Evolutionary conservation across 2,888 invertebrate species (phyloP).

Genomic region (Drosophila algonquin): DNA sequence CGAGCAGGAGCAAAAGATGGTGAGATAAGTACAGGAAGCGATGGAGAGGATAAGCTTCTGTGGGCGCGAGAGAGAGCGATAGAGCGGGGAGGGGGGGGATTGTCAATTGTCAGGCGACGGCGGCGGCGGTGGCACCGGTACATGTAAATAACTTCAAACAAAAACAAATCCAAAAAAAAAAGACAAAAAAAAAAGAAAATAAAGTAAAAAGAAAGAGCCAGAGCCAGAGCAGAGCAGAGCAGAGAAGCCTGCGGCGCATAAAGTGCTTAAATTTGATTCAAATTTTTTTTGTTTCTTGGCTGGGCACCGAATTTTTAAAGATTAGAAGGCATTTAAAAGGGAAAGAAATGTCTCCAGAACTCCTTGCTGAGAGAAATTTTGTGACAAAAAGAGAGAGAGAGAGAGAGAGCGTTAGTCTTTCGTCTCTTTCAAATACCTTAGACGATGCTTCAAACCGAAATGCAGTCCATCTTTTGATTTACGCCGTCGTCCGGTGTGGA

Average conservation of each 20-base stretch:
- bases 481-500: slow-evolving; percentile 66
- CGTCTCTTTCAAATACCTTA: slow-evolving; percentile 61
- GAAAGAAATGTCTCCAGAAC: neutral
- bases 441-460: slow-evolving; percentile 63
- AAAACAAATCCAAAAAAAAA: neutral
- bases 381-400: slow-evolving; percentile 19
- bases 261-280: neutral
- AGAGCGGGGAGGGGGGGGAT: neutral
- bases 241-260: slow-evolving; percentile 34
- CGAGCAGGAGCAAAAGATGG: neutral
- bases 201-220: slow-evolving; percentile 23
- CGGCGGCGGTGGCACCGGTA: slow-evolving; percentile 43
- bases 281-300: neutral
- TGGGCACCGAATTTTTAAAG: neutral
- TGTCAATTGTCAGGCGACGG: slow-evolving; percentile 60
- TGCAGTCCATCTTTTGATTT: slow-evolving; percentile 69
- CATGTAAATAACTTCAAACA: slow-evolving; percentile 68
- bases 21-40: neutral
- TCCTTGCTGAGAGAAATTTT: slow-evolving; percentile 54
- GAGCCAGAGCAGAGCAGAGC: slow-evolving; percentile 20
- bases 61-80: too few relatives aligned
- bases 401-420: neutral
- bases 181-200: slow-evolving; percentile 38
- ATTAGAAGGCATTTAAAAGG: neutral
- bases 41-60: neutral